Percentiles rank a stretch among this genome's conserved stretches.
Evolutionary conservation across 2,113 vertebrate species (phyloP).

Genomic region (Ploceus nigricollis): DNA sequence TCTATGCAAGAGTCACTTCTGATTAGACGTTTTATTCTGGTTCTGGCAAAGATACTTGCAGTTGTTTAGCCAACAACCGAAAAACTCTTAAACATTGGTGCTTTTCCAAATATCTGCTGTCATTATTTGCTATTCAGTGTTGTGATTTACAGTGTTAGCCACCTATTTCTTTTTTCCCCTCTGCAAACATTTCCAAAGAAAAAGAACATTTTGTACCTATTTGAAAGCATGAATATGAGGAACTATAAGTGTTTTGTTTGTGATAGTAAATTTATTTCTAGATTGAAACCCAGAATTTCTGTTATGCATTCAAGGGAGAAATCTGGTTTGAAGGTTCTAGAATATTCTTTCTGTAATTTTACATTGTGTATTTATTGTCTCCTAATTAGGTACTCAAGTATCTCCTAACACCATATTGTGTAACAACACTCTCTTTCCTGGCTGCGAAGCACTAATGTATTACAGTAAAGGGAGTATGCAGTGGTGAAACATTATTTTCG

Average conservation of each 20-base stretch:
- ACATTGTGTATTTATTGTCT: not conserved
- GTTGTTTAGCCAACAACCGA: slow-evolving; percentile 22
- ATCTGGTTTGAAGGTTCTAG: not conserved
- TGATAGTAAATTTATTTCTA: not conserved
- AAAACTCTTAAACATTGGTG: not conserved
- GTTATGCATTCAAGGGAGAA: accelerated
- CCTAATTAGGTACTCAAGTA: not conserved
- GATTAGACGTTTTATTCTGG: not conserved
- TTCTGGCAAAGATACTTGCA: slow-evolving; percentile 16
- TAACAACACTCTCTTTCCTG: not conserved
- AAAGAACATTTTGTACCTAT: not conserved
- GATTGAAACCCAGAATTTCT: not conserved
- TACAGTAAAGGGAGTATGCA: not conserved
- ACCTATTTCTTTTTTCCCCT: not conserved
- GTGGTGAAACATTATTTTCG: not conserved
- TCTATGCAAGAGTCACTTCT: not conserved
- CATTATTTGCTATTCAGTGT: not conserved
- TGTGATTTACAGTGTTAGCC: not conserved
- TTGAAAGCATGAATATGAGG: not conserved
- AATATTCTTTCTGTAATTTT: not conserved
- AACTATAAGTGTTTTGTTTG: not conserved
- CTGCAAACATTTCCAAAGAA: not conserved
- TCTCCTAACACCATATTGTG: not conserved
- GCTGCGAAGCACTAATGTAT: not conserved
- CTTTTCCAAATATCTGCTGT: not conserved